Percentiles rank a stretch among this genome's conserved stretches.
These are phyloP conservation scores for Eutrigla gurnardus DNA, from an alignment of 2,797 vertebrate genomes.

Conservation along the genomic window DNA sequence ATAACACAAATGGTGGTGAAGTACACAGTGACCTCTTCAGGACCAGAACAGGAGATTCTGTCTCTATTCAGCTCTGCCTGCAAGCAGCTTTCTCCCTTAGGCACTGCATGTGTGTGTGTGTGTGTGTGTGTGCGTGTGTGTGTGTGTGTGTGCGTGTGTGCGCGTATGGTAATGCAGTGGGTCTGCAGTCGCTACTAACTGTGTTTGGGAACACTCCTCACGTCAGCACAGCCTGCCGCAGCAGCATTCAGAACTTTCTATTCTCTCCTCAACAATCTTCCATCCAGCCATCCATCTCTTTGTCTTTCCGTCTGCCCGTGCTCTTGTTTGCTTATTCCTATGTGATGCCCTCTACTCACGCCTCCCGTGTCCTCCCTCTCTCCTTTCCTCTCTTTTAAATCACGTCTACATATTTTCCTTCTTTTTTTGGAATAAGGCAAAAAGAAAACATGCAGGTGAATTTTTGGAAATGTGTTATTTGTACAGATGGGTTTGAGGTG, in stretches of 20 bases:
- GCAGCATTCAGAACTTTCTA: constrained; percentile 77
- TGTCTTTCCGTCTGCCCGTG: constrained; percentile 47
- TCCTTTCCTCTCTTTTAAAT: constrained; percentile 20
- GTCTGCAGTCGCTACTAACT: constrained; percentile 75
- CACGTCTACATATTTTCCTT: constrained; percentile 1
- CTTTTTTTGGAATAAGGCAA: constrained; percentile 31
- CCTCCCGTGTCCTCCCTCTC: constrained; percentile 7
- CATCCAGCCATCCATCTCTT: constrained; percentile 66
- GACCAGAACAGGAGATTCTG: constrained; percentile 69
- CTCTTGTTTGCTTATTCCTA: constrained; percentile 49
- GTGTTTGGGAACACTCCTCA: constrained; percentile 83
- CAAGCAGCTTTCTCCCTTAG: constrained; percentile 58
- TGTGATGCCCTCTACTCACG: constrained; percentile 19
- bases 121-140: constrained; percentile 34
- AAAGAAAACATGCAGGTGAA: constrained; percentile 15
- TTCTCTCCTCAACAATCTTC: constrained; percentile 69
- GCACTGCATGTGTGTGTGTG: constrained; percentile 37
- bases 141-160: constrained; percentile 34
- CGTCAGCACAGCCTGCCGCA: constrained; percentile 79
- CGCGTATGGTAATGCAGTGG: constrained; percentile 75
- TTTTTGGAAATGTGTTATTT: constrained; percentile 25
- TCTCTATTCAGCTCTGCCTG: constrained; percentile 67
- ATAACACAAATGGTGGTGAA: constrained; percentile 40
- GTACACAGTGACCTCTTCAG: constrained; percentile 77
- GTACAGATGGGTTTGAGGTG: constrained; percentile 35